phyloP scores from a whole-genome alignment of 2,113 vertebrate species.

The Aegypius monachus region DNA sequence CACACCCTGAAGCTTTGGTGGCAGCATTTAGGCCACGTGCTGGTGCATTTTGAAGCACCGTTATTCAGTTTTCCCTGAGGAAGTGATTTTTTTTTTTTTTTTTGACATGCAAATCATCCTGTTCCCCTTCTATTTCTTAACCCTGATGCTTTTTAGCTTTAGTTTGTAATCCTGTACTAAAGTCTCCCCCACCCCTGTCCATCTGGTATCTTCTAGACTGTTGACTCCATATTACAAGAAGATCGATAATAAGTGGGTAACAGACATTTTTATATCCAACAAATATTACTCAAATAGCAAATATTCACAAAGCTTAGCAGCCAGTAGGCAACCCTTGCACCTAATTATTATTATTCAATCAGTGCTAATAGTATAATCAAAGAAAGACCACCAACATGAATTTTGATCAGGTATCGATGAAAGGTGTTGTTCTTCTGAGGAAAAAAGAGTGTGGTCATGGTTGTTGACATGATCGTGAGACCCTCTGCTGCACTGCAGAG shows the following conservation, averaged over 20 bases:
- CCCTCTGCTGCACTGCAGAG: neutral
- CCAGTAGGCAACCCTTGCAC: neutral
- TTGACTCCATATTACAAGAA: neutral
- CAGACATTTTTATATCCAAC: neutral
- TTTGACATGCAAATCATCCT: neutral
- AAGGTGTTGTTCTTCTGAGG: neutral
- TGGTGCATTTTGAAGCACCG: neutral
- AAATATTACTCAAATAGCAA: neutral
- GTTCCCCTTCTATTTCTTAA: neutral
- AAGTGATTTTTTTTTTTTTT: neutral
- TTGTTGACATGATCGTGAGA: neutral
- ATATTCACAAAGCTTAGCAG: neutral
- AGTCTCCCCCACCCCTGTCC: neutral
- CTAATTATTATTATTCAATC: neutral
- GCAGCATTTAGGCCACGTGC: neutral
- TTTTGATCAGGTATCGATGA: neutral
- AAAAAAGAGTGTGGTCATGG: neutral
- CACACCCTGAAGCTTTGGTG: neutral
- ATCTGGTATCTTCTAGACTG: neutral
- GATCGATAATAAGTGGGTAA: neutral
- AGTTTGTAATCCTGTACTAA: neutral
- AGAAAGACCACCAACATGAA: neutral
- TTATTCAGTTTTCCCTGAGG: neutral
- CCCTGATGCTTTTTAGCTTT: neutral
- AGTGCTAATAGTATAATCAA: neutral